Evolutionary conservation across 37 sponge, comb jelly and placozoan genomes (phyloP).

Genomic region (Spongia lamella): DNA sequence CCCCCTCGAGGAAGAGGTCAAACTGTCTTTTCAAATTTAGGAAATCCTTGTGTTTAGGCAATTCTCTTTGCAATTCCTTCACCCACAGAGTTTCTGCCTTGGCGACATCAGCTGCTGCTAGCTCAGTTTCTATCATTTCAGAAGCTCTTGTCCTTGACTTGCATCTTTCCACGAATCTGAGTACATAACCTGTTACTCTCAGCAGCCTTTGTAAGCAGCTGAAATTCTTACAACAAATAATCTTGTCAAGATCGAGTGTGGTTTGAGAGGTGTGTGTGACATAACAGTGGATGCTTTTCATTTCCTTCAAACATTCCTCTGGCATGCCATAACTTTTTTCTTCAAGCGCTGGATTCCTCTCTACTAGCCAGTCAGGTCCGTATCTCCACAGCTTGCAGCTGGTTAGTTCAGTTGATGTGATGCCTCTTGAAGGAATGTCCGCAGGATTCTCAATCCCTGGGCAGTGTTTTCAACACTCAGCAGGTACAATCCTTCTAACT

Average conservation of each 20-base stretch:
- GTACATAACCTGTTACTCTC: conserved; percentile 7
- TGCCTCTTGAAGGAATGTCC: not conserved
- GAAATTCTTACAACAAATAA: not conserved
- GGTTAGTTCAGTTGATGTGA: not conserved
- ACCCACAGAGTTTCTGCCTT: no score
- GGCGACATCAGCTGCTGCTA: no score
- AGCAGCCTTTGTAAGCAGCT: not conserved
- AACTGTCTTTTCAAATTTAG: not conserved
- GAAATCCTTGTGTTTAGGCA: no score
- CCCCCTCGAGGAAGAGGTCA: not conserved
- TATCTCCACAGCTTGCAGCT: not conserved
- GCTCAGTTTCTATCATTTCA: no score
- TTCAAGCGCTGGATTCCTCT: no score
- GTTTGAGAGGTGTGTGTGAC: no score
- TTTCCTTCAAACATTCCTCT: conserved; percentile 1
- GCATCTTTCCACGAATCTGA: not conserved
- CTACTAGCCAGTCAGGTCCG: conserved; percentile 1
- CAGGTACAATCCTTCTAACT: not conserved
- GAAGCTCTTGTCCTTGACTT: no score
- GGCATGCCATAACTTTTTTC: not conserved
- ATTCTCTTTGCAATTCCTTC: no score
- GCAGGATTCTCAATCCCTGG: conserved; percentile 10
- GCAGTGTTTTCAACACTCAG: not conserved
- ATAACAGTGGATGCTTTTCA: no score
- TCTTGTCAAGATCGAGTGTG: no score